These are phyloP conservation scores for Arizona elegans DNA, from an alignment of 2,113 vertebrate species.

Conservation along the genomic window DNA sequence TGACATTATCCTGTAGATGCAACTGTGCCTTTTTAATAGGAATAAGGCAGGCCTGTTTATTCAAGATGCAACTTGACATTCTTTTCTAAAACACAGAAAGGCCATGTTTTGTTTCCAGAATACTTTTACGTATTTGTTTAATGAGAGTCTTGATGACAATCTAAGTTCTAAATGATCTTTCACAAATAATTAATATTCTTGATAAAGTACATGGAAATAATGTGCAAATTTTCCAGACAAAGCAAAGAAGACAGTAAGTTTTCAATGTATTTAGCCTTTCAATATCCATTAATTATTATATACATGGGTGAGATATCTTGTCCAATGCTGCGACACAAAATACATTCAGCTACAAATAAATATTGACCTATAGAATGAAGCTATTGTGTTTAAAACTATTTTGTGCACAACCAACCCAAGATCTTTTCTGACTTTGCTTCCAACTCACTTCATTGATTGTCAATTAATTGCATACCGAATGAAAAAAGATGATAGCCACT, in stretches of 20 bases:
- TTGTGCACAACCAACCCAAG: background rate
- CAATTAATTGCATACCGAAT: background rate
- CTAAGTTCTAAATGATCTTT: slow-evolving; percentile 70
- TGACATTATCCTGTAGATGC: slow-evolving; percentile 11
- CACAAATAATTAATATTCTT: slow-evolving; percentile 69
- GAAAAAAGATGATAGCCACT: background rate
- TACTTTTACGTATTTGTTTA: slow-evolving; percentile 66
- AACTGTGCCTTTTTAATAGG: slow-evolving; percentile 21
- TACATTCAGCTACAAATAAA: background rate
- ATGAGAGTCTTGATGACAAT: slow-evolving; percentile 69
- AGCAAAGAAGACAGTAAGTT: slow-evolving; percentile 17
- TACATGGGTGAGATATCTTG: background rate
- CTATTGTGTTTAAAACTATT: background rate
- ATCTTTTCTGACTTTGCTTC: background rate
- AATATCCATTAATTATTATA: background rate
- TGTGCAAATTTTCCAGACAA: slow-evolving; percentile 53
- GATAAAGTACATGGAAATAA: slow-evolving; percentile 64
- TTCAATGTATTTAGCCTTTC: background rate
- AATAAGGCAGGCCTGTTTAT: slow-evolving; percentile 37
- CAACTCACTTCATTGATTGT: background rate
- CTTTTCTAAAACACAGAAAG: slow-evolving; percentile 52
- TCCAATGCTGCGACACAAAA: background rate
- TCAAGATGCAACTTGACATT: slow-evolving; percentile 33
- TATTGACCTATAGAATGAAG: background rate
- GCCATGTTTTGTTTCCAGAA: slow-evolving; percentile 60